phyloP scores from a whole-genome alignment of 1,140 invertebrate genomes.

The Drosophila setifemur region DNA sequence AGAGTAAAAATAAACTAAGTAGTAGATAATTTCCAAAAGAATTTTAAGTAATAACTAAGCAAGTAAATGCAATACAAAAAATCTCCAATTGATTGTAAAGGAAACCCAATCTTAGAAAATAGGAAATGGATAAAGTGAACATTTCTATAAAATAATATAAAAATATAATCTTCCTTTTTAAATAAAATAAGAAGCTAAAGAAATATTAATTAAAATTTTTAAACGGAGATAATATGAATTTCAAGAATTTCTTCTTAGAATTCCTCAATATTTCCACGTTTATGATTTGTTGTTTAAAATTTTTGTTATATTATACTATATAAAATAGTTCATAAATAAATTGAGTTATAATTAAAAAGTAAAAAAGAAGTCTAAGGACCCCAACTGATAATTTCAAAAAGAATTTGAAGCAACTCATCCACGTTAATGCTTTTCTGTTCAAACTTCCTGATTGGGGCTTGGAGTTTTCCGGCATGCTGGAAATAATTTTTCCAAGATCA shows the following conservation, averaged over 20 bases:
- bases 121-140: not conserved
- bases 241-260: too few relatives aligned
- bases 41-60: conserved; percentile 14
- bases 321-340: not conserved
- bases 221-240: too few relatives aligned
- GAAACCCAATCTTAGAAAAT: too few relatives aligned
- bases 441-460: conserved; percentile 7
- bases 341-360: not conserved
- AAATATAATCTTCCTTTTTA: not conserved
- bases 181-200: not conserved
- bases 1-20: not conserved
- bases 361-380: conserved; percentile 34
- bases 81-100: too few relatives aligned
- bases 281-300: too few relatives aligned
- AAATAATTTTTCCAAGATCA: not conserved
- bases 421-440: conserved; percentile 47
- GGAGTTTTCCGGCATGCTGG: conserved; percentile 39
- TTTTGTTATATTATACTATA: too few relatives aligned
- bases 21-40: conserved; percentile 33
- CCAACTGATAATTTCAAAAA: conserved; percentile 63
- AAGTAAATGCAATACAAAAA: conserved; percentile 13
- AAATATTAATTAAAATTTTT: too few relatives aligned
- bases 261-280: too few relatives aligned
- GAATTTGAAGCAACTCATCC: conserved; percentile 56
- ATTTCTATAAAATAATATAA: too few relatives aligned